Evolutionary conservation across 2,888 invertebrate species (phyloP), one percentile per base, ranked within the genome.

Genomic region (Eutolmus rufibarbis): DNA sequence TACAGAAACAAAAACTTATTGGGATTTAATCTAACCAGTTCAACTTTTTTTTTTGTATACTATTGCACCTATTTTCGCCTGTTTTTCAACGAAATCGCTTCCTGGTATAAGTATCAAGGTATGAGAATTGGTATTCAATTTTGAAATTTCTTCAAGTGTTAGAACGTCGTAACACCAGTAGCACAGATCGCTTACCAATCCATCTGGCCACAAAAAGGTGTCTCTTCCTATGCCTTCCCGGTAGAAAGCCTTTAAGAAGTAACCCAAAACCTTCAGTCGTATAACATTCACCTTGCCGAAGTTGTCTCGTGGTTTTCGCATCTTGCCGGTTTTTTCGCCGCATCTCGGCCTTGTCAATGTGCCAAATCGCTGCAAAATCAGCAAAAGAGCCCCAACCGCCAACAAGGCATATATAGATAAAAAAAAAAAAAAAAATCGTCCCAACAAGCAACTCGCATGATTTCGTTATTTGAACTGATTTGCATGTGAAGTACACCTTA

Each of bases 381-480:
- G 66, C 28, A 66, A 66, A 66, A 28, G 66, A 66, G 66, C 0
- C 12, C 9, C 28, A 28, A 66, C 66, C 66, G 66, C 28, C 23
- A 57, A 8, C 23, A 57, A 7, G 57, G 57, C 19, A 56, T 56
- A 16, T 46, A 56, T n/a, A 1, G 16, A 56, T 5, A 9, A 7
- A 56, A 8, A n/a, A 56, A 19, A 37, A 0, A 37, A 8, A 37
- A 37, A 19, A n/a, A 56, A 31, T 57, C 57, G 7, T 57, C 28
- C 12, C 28, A 28, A 0, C 66, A 12, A 66, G 66, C 28, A 66
- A 56, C 56, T 66, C 66, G 34, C 16, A 81, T 51, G 51, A 23
- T 81, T 51, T 28, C 56, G 46, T 46, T 81, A 51, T 81, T 81
- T 81, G 46, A 51, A 81, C 56, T 81, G 46, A 81, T 81, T 81